Percentiles rank a stretch among this genome's conserved stretches.
Conservation (phyloP, 23 tunicate species). For the Diplosoma virens region DNA sequence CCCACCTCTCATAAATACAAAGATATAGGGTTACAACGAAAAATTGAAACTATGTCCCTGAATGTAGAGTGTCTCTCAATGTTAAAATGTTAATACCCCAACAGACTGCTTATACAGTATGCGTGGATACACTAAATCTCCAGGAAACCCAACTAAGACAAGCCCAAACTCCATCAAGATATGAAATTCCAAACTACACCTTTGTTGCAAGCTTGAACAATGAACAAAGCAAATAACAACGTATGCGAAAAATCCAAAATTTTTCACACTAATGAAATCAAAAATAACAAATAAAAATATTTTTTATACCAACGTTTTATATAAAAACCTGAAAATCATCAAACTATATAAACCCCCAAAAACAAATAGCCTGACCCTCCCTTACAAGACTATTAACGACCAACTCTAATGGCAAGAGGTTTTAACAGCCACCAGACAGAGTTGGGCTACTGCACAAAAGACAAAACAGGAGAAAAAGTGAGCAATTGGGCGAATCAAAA, state of each 20-base stretch:
- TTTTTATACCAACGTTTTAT: no score
- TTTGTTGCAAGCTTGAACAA: background rate
- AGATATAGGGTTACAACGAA: no score
- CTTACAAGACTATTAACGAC: background rate
- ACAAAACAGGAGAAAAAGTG: no score
- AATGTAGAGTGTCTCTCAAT: background rate
- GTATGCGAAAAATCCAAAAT: no score
- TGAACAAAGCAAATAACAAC: background rate
- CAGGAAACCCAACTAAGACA: no score
- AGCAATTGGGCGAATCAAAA: background rate
- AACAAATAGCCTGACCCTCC: background rate
- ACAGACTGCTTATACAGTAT: background rate
- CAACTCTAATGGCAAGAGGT: background rate
- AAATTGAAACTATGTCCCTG: no score
- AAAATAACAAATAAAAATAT: no score
- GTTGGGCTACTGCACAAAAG: background rate
- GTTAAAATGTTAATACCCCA: background rate
- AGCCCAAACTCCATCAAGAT: background rate
- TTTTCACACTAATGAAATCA: no score
- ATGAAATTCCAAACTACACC: background rate
- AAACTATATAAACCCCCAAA: background rate
- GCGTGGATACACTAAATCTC: no score
- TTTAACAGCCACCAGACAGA: background rate
- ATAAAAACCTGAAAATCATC: background rate
- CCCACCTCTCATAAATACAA: no score